phyloP scores from a whole-genome alignment of 2,888 invertebrate species.

The Seladonia tumulorum region DNA sequence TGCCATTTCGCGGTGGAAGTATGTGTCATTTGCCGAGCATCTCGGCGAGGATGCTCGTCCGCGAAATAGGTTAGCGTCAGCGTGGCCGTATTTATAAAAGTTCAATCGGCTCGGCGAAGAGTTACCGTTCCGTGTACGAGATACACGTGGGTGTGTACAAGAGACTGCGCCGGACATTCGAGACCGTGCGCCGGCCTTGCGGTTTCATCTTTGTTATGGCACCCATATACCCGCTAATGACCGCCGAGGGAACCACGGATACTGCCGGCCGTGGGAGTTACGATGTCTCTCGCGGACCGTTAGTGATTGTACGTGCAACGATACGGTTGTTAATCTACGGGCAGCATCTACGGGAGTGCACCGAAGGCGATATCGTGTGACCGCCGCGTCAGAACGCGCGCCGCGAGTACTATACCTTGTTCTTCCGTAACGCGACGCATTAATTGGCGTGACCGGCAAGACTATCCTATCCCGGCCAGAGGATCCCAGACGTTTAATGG shows the following conservation, averaged over 20 bases:
- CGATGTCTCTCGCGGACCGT: constrained; percentile 68
- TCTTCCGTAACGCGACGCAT: constrained; percentile 42
- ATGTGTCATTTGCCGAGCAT: background rate
- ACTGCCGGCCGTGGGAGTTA: constrained; percentile 64
- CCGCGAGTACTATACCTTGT: background rate
- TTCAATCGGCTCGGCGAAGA: constrained; percentile 32
- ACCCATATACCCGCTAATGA: constrained; percentile 72
- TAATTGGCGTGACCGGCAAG: constrained; percentile 41
- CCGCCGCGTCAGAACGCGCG: constrained; percentile 47
- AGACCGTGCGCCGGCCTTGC: constrained; percentile 44
- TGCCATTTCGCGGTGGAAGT: background rate
- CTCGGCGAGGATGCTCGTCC: background rate
- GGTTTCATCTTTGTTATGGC: constrained; percentile 70
- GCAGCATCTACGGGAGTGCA: constrained; percentile 49
- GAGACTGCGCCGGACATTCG: constrained; percentile 30
- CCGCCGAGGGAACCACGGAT: constrained; percentile 59
- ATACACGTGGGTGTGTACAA: constrained; percentile 32
- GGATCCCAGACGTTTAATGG: background rate
- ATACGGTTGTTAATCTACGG: constrained; percentile 68
- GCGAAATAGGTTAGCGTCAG: background rate
- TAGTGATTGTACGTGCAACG: constrained; percentile 67
- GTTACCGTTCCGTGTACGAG: constrained; percentile 28
- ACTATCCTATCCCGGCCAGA: background rate
- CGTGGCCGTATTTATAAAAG: constrained; percentile 12
- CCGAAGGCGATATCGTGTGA: constrained; percentile 60